phyloP scores from a whole-genome alignment of 2,888 invertebrate genomes.

The Cepaea hortensis region DNA sequence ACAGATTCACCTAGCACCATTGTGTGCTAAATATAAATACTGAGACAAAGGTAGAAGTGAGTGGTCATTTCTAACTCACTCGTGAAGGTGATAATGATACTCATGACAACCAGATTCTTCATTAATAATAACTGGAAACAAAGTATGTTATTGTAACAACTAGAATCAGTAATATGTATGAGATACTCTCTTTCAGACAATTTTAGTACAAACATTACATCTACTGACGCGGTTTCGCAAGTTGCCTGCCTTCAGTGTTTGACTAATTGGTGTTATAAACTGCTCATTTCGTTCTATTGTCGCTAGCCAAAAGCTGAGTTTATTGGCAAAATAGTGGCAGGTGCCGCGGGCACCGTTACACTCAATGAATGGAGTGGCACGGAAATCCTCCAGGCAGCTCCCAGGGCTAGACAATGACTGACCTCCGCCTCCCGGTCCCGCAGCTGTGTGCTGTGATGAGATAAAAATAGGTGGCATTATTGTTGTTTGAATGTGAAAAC shows the following conservation, averaged over 20 bases:
- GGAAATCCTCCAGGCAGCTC: slow-evolving; percentile 97
- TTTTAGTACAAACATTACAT: slow-evolving; percentile 82
- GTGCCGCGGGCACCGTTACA: slow-evolving; percentile 82
- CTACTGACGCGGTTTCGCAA: slow-evolving; percentile 91
- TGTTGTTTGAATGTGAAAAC: neutral
- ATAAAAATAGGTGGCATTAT: neutral
- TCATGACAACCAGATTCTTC: slow-evolving; percentile 10
- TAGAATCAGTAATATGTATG: slow-evolving; percentile 24
- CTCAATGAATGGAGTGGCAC: slow-evolving; percentile 98
- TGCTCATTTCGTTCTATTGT: slow-evolving; percentile 85
- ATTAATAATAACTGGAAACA: neutral
- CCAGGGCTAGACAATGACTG: slow-evolving; percentile 96
- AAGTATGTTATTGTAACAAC: slow-evolving; percentile 6
- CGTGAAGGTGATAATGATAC: slow-evolving; percentile 8
- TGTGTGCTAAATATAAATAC: neutral
- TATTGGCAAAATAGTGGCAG: slow-evolving; percentile 95
- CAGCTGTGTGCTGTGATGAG: slow-evolving; percentile 91
- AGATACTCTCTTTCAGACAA: slow-evolving; percentile 54
- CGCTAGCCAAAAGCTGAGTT: slow-evolving; percentile 96
- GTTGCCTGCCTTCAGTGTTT: slow-evolving; percentile 90
- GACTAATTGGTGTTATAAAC: slow-evolving; percentile 84
- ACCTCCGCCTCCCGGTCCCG: slow-evolving; percentile 94
- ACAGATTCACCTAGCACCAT: slow-evolving; percentile 10
- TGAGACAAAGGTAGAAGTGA: neutral
- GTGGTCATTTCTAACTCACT: neutral